Evolutionary conservation across 2,113 vertebrate genomes (phyloP).

Genomic region (Micromys minutus): DNA sequence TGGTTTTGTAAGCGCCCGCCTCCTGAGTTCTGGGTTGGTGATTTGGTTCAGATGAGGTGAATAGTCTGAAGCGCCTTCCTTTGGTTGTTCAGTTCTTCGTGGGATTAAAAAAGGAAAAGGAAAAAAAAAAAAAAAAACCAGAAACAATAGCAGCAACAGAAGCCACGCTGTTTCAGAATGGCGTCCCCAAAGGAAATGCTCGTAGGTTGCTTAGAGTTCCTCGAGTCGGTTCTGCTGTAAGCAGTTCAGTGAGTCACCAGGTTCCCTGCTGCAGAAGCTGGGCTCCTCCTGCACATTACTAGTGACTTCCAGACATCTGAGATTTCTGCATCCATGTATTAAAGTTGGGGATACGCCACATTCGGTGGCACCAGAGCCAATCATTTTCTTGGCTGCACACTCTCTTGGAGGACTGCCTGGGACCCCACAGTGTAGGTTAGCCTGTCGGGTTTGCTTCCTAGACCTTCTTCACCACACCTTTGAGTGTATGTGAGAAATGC

Average conservation of each 20-base stretch:
- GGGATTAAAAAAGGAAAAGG: neutral
- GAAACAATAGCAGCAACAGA: neutral
- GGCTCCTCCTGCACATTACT: neutral
- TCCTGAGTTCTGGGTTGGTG: slow-evolving; percentile 45
- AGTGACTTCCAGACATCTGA: neutral
- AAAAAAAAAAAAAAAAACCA: neutral
- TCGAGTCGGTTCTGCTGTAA: slow-evolving; percentile 22
- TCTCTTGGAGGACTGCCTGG: neutral
- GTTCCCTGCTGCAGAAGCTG: neutral
- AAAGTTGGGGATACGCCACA: neutral
- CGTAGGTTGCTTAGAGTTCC: slow-evolving; percentile 51
- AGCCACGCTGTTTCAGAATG: slow-evolving; percentile 53
- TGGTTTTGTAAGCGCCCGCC: slow-evolving; percentile 55
- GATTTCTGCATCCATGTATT: neutral
- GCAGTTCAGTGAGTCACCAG: slow-evolving; percentile 10
- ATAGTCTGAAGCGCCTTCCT: slow-evolving; percentile 62
- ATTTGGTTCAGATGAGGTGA: slow-evolving; percentile 61
- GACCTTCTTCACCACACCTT: neutral
- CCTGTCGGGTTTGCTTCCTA: too few relatives aligned
- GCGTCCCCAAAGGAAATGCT: slow-evolving; percentile 33
- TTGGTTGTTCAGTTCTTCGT: slow-evolving; percentile 66
- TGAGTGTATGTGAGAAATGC: neutral
- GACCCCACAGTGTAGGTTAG: neutral
- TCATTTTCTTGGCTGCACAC: neutral
- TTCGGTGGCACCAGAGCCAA: neutral